Conservation (phyloP, 53 echinoderm and acorn worm genomes). For the Luidia sarsii region DNA sequence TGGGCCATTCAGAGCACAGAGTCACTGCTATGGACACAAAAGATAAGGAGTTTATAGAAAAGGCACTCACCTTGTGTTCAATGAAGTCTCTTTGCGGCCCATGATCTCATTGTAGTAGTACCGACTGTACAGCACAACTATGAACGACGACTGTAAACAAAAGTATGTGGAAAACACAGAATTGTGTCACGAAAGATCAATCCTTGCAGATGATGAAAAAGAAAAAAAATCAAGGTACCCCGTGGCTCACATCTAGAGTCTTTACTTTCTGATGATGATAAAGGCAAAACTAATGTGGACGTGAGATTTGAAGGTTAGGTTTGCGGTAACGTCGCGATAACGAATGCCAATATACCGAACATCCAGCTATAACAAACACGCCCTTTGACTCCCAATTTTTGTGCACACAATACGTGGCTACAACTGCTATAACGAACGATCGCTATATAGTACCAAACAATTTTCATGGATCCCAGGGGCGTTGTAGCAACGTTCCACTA, state of each 20-base stretch:
- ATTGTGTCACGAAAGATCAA: too few species aligned
- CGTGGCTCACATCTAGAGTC: background rate
- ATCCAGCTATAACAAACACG: too few species aligned
- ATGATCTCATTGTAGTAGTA: constrained; percentile 38
- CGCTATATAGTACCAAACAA: background rate
- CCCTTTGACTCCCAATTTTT: too few species aligned
- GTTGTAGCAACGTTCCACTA: too few species aligned
- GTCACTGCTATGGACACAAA: background rate
- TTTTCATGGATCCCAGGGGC: too few species aligned
- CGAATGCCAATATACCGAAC: too few species aligned
- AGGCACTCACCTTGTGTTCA: constrained; percentile 42
- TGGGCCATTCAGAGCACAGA: background rate
- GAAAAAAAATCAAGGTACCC: background rate
- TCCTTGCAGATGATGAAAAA: too few species aligned
- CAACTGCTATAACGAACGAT: background rate
- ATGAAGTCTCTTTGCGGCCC: background rate
- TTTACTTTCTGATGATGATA: background rate
- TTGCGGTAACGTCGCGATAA: background rate
- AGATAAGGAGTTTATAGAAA: background rate
- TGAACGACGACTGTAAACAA: constrained; percentile 27
- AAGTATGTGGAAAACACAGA: too few species aligned
- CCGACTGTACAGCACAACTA: constrained; percentile 45
- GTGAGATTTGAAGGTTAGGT: too few species aligned
- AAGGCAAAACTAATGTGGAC: background rate
- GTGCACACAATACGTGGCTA: too few species aligned